Conservation (phyloP, 2,113 vertebrate species). For the Ramphastos sulfuratus region DNA sequence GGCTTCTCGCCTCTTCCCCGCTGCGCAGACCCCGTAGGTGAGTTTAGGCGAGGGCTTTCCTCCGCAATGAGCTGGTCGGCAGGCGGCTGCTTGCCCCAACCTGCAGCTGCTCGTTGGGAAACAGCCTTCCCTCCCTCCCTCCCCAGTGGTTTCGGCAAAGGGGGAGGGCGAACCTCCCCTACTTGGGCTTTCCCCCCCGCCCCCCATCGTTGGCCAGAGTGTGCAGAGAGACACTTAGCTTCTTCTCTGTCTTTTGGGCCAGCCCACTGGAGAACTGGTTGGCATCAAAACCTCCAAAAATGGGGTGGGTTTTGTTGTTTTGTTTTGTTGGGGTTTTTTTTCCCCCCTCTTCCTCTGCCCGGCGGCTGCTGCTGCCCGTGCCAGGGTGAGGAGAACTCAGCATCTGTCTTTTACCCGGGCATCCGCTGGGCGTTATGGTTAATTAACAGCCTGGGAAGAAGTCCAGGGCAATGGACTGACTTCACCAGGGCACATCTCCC, state of each 20-base stretch:
- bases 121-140: not conserved
- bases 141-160: accelerated
- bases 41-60: not conserved
- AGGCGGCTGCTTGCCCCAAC: not conserved
- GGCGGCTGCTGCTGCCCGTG: accelerated
- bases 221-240: not conserved
- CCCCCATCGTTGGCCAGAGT: too few species aligned
- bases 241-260: accelerated
- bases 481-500: not conserved
- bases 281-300: not conserved
- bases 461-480: not conserved
- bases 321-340: too few species aligned
- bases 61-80: not conserved
- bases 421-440: not conserved
- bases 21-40: slow-evolving; percentile 37
- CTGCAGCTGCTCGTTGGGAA: not conserved
- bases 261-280: not conserved
- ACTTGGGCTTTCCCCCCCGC: not conserved
- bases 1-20: not conserved
- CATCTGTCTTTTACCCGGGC: accelerated
- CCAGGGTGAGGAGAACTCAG: not conserved
- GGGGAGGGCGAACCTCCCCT: not conserved
- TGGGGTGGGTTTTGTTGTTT: too few species aligned
- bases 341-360: not conserved
- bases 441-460: not conserved